Evolutionary conservation across 2,888 invertebrate species (phyloP).

Genomic region (Oithona nana): DNA sequence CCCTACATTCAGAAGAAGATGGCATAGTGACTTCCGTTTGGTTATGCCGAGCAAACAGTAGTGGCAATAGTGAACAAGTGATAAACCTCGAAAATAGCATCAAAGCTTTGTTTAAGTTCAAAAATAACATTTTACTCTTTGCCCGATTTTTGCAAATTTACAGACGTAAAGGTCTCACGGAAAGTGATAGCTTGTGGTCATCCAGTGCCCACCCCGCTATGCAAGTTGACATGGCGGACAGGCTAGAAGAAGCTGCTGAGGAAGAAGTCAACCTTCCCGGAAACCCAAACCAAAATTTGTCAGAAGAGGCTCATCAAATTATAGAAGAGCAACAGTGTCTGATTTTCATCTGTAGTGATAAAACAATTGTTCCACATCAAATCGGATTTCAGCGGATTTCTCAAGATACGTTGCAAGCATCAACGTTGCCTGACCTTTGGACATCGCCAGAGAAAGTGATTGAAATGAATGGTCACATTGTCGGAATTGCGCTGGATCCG

Average conservation of each 20-base stretch:
- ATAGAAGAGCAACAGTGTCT: not conserved
- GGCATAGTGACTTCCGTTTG: not conserved
- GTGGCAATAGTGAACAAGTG: not conserved
- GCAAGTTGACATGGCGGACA: not conserved
- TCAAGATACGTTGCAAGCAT: not conserved
- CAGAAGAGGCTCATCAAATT: not conserved
- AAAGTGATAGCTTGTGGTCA: not conserved
- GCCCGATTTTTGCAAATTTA: not conserved
- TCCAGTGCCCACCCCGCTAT: not conserved
- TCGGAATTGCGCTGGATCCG: not conserved
- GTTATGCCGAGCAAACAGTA: not conserved
- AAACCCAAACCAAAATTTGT: not conserved
- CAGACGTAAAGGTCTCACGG: not conserved
- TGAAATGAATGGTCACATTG: constrained; percentile 10
- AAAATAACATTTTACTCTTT: not conserved
- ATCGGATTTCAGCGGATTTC: not conserved
- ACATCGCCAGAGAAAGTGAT: not conserved
- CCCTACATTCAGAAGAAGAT: not conserved
- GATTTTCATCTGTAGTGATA: not conserved
- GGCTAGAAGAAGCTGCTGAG: not conserved
- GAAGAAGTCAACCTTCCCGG: not conserved
- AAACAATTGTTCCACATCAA: constrained; percentile 3
- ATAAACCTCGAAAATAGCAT: not conserved
- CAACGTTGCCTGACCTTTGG: not conserved
- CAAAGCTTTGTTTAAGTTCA: not conserved